phyloP scores from a whole-genome alignment of 2,888 invertebrate genomes.

The Acanthosepion pharaonis region DNA sequence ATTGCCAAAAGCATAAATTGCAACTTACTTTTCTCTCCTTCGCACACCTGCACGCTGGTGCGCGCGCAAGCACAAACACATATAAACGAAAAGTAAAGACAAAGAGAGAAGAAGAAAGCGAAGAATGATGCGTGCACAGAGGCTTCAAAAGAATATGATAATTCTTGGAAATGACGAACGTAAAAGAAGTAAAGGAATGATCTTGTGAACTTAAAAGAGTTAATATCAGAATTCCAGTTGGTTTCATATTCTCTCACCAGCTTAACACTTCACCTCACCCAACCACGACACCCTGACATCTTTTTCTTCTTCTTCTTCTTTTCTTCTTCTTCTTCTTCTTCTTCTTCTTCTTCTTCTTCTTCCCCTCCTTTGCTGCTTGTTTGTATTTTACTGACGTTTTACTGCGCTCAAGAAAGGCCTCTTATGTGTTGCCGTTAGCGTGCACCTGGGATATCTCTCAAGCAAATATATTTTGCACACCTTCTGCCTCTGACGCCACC shows the following conservation, averaged over 20 bases:
- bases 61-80: too few species aligned
- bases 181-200: not conserved
- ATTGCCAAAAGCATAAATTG: too few species aligned
- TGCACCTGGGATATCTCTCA: conserved; percentile 4
- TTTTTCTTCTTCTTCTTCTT: rapidly evolving
- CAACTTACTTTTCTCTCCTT: too few species aligned
- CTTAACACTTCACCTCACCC: not conserved
- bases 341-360: too few species aligned
- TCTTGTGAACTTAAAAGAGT: not conserved
- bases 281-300: not conserved
- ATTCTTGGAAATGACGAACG: not conserved
- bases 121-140: not conserved
- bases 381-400: not conserved
- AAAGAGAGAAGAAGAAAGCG: not conserved
- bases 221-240: not conserved
- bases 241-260: not conserved
- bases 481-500: not conserved
- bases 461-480: not conserved
- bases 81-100: too few species aligned
- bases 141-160: not conserved
- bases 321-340: too few species aligned
- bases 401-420: not conserved
- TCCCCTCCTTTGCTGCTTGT: not conserved
- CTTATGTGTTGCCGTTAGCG: not conserved
- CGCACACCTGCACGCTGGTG: too few species aligned